A percentile compares a stretch with the other conserved stretches of the same genome.
Evolutionary conservation across 2,888 invertebrate genomes (phyloP).

Genomic region (Xestoiulus laeticollis): DNA sequence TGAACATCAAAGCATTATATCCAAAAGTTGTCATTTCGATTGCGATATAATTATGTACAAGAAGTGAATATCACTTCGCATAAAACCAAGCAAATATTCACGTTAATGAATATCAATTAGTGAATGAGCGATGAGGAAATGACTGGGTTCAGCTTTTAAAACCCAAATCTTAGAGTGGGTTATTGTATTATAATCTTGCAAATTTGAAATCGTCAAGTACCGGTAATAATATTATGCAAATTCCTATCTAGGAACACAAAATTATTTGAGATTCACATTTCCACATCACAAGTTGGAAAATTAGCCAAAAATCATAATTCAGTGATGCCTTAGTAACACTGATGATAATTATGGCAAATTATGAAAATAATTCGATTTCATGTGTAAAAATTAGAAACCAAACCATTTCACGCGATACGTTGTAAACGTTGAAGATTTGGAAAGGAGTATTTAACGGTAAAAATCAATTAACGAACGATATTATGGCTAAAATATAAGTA

Average conservation of each 20-base stretch:
- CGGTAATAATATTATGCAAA: background rate
- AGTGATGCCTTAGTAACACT: background rate
- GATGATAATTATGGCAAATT: background rate
- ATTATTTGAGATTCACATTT: background rate
- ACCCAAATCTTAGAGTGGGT: background rate
- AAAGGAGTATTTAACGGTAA: background rate
- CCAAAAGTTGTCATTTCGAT: background rate
- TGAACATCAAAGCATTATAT: background rate
- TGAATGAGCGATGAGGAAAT: background rate
- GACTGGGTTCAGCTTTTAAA: background rate
- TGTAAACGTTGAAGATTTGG: background rate
- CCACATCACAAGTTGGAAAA: background rate
- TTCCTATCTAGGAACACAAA: background rate
- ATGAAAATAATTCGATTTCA: slow-evolving; percentile 26
- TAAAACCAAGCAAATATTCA: slow-evolving; percentile 18
- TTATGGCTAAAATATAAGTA: slow-evolving; percentile 1
- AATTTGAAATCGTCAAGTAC: background rate
- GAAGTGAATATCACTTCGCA: slow-evolving; percentile 46
- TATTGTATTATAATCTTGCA: background rate
- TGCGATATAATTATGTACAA: slow-evolving; percentile 27
- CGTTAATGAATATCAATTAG: slow-evolving; percentile 26
- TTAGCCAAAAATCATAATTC: background rate
- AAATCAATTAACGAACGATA: background rate
- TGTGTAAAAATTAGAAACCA: slow-evolving; percentile 16
- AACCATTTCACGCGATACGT: background rate